These are phyloP conservation scores for Apodemia mormo DNA, from an alignment of 2,888 invertebrate species.

Conservation along the genomic window DNA sequence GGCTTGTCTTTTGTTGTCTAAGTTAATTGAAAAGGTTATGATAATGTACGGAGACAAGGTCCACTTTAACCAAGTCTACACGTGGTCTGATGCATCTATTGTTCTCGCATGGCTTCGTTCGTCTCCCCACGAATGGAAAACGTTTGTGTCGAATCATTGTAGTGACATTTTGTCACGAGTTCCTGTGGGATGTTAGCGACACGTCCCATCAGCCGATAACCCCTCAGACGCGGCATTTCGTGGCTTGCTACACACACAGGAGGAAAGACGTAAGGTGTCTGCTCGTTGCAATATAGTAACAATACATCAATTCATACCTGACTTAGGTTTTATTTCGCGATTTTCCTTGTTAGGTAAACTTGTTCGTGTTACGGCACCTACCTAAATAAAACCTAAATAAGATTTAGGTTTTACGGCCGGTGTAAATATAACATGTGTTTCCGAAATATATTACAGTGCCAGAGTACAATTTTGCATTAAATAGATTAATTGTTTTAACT, in stretches of 20 bases:
- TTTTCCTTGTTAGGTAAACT: neutral
- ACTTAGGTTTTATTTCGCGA: neutral
- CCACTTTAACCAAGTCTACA: neutral
- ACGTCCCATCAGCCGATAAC: neutral
- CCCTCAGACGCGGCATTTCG: neutral
- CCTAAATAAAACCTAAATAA: too few species aligned
- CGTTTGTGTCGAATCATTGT: neutral
- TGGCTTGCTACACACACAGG: neutral
- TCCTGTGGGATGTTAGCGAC: neutral
- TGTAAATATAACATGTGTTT: neutral
- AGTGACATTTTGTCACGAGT: neutral
- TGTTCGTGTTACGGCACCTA: neutral
- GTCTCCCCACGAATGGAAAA: constrained; percentile 8
- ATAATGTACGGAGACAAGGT: neutral
- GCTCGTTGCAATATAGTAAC: neutral
- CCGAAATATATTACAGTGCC: neutral
- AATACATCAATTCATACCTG: neutral
- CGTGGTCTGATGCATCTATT: constrained; percentile 6
- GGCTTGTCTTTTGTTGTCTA: neutral
- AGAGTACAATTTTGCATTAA: neutral
- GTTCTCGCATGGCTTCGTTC: constrained; percentile 15
- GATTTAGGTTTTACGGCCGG: neutral
- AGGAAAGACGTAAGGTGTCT: neutral
- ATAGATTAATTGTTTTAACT: neutral
- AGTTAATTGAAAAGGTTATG: neutral